These are phyloP conservation scores for Oscheius myriophilus DNA, from an alignment of 2,888 invertebrate genomes.

Conservation along the genomic window DNA sequence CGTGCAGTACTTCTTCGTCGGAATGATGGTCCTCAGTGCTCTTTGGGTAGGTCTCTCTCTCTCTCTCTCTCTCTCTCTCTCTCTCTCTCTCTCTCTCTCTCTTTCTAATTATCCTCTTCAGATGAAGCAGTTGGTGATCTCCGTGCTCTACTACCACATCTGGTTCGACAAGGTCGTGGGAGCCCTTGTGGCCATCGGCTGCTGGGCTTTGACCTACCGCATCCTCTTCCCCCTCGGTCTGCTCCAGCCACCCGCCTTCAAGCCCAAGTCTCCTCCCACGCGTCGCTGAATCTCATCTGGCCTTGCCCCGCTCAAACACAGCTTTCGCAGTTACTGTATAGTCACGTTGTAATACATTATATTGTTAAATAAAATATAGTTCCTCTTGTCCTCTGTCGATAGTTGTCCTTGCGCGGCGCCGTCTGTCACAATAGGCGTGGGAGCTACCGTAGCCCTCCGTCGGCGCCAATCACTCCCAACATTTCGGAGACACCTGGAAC, in stretches of 20 bases:
- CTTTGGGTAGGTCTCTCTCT: conserved; percentile 61
- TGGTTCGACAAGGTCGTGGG: conserved; percentile 86
- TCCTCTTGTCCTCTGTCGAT: no score
- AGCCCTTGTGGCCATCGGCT: conserved; percentile 54
- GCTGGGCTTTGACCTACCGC: conserved; percentile 59
- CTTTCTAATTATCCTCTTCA: no score
- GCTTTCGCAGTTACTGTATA: no score
- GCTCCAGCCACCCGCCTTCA: conserved; percentile 21
- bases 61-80: no score
- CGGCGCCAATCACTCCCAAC: neutral
- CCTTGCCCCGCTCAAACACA: no score
- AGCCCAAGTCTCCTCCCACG: neutral
- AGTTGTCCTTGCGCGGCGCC: no score
- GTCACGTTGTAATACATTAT: no score
- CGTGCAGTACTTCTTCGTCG: conserved; percentile 56
- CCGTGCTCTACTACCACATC: conserved; percentile 92
- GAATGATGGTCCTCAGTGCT: conserved; percentile 54
- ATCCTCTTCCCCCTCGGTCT: conserved; percentile 42
- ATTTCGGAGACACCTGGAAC: neutral
- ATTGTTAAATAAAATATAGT: no score
- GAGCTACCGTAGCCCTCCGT: neutral
- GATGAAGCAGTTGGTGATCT: conserved; percentile 89
- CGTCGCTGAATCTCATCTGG: no score
- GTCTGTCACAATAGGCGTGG: neutral
- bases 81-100: no score